Evolutionary conservation across 2,888 invertebrate species (phyloP).

Genomic region (Poecilobothrus nobilitatus): DNA sequence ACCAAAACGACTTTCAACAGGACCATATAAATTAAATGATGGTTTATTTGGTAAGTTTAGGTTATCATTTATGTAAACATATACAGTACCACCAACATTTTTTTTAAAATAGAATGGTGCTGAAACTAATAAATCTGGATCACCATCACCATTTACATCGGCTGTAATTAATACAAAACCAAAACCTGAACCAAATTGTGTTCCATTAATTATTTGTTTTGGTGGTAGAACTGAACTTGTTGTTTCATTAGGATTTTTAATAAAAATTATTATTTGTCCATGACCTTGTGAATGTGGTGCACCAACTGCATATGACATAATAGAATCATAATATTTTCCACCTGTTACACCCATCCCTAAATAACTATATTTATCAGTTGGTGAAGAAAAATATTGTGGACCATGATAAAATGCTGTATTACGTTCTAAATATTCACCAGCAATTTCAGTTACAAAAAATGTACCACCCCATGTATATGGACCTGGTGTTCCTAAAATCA

Average conservation of each 20-base stretch:
- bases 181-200: constrained; percentile 90
- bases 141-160: constrained; percentile 91
- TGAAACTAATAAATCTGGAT: constrained; percentile 47
- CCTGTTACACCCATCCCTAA: constrained; percentile 84
- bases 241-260: constrained; percentile 45
- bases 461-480: constrained; percentile 89
- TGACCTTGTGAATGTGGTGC: constrained; percentile 81
- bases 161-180: constrained; percentile 86
- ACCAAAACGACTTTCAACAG: constrained; percentile 83
- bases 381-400: constrained; percentile 59
- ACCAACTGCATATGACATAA: constrained; percentile 72
- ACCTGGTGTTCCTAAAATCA: constrained; percentile 84
- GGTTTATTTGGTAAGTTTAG: constrained; percentile 49
- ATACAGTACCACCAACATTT: constrained; percentile 84
- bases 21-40: constrained; percentile 62
- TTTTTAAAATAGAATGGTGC: constrained; percentile 91
- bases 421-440: constrained; percentile 62
- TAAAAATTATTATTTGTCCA: constrained; percentile 80
- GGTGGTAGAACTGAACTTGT: constrained; percentile 51
- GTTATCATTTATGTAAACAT: constrained; percentile 65
- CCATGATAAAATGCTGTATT: constrained; percentile 75
- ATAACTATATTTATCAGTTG: constrained; percentile 82
- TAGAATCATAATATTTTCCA: constrained; percentile 60
- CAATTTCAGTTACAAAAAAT: constrained; percentile 67
- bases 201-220: constrained; percentile 66